Base-by-base conservation (phyloP, 1,140 invertebrate species). In the Musca vetustissima region DNA sequence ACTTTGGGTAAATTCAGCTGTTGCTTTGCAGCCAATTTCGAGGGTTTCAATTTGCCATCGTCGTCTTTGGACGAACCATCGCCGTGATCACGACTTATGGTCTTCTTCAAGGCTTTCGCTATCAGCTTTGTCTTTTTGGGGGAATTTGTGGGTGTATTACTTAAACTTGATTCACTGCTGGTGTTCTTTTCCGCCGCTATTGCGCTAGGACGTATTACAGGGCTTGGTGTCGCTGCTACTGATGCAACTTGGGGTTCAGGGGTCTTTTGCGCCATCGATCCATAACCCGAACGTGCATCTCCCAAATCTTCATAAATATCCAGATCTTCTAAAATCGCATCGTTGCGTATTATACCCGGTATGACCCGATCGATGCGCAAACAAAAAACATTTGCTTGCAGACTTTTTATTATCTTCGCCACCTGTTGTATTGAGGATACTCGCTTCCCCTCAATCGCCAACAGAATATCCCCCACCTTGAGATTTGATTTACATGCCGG, bases 391-490 rank as follows among this genome's bases (percentile, higher is more conserved):
- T 87, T 75, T 2, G 76, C 71, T 24, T 80, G 82, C 6, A 84
- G 74, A 61, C 70, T 75, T 66, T 83, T 84, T 7, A 84, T 74
- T 32, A 89, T 81, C 84, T 91, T 90, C 24, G 87, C 86, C 25
- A 93, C 90, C 80, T 94, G 92, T 64, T 89, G 89, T 68, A 92
- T 88, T 53, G 86, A 89, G 8, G 85, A 86, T 1, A 95, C 87
- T 66, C 87, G 88, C 68, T 91, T 92, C 28, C 92, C 91, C 78
- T 95, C 93, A 4, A 96, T 89, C 8, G 91, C 89, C 6, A 94
- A 79, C 3, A 96, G 84, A 21, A 93, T 85, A 77, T 96, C 94
- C 19, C 90, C 91, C 7, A 89, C 83, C n/a, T 88, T 85, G 68
- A 96, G 85, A 71, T 94, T 92, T 0, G 91, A 90, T 53, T 89